Percentiles rank a stretch among this genome's conserved stretches.
Evolutionary conservation across 1,140 invertebrate genomes (phyloP).

Genomic region (Orchestia grillus): DNA sequence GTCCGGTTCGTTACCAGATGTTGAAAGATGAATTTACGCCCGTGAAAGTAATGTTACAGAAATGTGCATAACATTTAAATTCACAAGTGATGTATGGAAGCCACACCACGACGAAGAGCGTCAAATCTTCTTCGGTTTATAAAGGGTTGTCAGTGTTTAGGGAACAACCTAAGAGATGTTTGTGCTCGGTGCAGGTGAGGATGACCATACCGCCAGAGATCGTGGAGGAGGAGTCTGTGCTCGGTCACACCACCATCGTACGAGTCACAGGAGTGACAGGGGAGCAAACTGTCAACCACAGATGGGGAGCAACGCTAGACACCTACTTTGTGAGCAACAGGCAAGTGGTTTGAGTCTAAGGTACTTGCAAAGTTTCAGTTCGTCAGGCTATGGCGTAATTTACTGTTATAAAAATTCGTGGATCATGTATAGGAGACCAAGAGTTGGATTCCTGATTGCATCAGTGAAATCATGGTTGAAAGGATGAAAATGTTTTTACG

Average conservation of each 20-base stretch:
- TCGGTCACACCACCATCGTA: constrained; percentile 82
- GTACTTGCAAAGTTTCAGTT: background rate
- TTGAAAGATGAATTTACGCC: too few relatives aligned
- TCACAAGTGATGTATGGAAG: too few relatives aligned
- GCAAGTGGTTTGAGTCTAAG: constrained; percentile 53
- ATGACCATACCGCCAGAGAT: constrained; percentile 83
- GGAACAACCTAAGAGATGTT: background rate
- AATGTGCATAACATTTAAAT: too few relatives aligned
- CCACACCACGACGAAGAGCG: too few relatives aligned
- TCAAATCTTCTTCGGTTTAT: too few relatives aligned
- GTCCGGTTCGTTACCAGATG: too few relatives aligned
- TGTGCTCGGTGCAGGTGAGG: constrained; percentile 73
- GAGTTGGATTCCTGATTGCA: background rate
- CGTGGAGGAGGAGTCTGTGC: constrained; percentile 81
- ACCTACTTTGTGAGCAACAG: constrained; percentile 81
- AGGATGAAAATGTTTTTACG: too few relatives aligned
- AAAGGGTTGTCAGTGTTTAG: too few relatives aligned
- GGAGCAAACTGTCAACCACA: constrained; percentile 81
- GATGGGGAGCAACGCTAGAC: constrained; percentile 81
- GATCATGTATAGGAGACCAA: background rate
- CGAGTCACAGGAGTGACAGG: constrained; percentile 85
- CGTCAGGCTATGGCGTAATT: background rate
- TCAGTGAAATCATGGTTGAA: background rate
- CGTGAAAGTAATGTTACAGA: too few relatives aligned
- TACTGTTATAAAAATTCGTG: background rate